Conservation (phyloP, 2,797 vertebrate genomes). For the Melanotaenia nigrans region DNA sequence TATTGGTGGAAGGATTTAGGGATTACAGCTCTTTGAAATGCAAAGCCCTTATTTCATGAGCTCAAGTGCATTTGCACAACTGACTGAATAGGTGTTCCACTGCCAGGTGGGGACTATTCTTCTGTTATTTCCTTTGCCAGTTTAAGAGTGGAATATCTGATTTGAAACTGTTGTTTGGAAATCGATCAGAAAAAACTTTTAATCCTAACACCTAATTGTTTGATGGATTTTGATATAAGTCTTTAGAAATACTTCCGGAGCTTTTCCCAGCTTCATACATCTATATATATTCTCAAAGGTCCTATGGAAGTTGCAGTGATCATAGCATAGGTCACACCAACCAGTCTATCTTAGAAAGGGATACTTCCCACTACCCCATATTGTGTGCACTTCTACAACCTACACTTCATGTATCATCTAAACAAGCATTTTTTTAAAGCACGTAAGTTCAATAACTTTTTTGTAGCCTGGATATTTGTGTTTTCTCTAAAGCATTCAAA, state of each 20-base stretch:
- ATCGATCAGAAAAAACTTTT: not conserved
- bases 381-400: not conserved
- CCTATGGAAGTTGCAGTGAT: not conserved
- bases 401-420: not conserved
- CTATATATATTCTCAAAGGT: not conserved
- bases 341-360: not conserved
- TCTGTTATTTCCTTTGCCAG: not conserved
- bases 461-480: not conserved
- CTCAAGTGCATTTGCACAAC: not conserved
- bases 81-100: not conserved
- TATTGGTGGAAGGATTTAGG: not conserved
- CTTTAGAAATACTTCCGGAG: not conserved
- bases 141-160: not conserved
- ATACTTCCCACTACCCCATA: not conserved
- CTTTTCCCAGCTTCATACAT: not conserved
- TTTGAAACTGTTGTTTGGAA: not conserved
- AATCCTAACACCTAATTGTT: not conserved
- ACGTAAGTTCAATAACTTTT: not conserved
- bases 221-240: not conserved
- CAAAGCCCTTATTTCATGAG: not conserved
- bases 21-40: not conserved
- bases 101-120: not conserved
- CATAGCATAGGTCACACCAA: not conserved
- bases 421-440: not conserved
- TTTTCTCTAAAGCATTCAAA: not conserved